Evolutionary conservation across 1,140 invertebrate species (phyloP).

Genomic region (Octopus sinensis): DNA sequence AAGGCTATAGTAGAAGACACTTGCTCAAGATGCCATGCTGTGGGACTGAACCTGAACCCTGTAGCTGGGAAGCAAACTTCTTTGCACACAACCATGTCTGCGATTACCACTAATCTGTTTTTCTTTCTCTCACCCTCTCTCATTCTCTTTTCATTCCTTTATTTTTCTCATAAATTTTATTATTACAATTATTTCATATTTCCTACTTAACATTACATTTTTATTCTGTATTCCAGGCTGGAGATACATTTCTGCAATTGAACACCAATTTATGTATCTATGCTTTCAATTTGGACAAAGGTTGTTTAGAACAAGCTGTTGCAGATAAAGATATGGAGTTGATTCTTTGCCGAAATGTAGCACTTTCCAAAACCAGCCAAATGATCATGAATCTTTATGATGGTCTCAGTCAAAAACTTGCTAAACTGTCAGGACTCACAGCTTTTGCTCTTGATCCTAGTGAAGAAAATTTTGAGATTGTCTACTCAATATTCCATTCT

Average conservation of each 20-base stretch:
- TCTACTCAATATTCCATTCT: slow-evolving; percentile 27
- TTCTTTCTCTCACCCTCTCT: too few species aligned
- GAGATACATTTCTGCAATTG: slow-evolving; percentile 37
- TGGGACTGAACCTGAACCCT: too few species aligned
- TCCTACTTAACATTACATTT: not conserved
- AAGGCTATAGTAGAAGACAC: too few species aligned
- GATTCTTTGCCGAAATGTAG: slow-evolving; percentile 29
- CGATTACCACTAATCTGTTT: too few species aligned
- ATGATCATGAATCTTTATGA: slow-evolving; percentile 36
- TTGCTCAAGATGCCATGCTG: too few species aligned
- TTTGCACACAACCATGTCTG: too few species aligned
- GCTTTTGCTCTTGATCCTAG: slow-evolving; percentile 41
- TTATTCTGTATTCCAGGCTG: slow-evolving; percentile 39
- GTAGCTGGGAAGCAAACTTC: too few species aligned
- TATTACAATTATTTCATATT: too few species aligned
- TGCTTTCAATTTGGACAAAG: slow-evolving; percentile 46
- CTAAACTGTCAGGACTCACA: slow-evolving; percentile 37
- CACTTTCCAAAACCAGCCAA: slow-evolving; percentile 38
- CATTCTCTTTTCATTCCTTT: too few species aligned
- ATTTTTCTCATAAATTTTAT: too few species aligned
- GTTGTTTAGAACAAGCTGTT: slow-evolving; percentile 36
- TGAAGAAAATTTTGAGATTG: slow-evolving; percentile 28
- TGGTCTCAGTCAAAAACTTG: slow-evolving; percentile 32
- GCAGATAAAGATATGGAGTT: slow-evolving; percentile 36
- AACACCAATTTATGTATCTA: slow-evolving; percentile 45